Base-by-base conservation (phyloP, 1,140 invertebrate species). In the Drosophila nasuta region DNA sequence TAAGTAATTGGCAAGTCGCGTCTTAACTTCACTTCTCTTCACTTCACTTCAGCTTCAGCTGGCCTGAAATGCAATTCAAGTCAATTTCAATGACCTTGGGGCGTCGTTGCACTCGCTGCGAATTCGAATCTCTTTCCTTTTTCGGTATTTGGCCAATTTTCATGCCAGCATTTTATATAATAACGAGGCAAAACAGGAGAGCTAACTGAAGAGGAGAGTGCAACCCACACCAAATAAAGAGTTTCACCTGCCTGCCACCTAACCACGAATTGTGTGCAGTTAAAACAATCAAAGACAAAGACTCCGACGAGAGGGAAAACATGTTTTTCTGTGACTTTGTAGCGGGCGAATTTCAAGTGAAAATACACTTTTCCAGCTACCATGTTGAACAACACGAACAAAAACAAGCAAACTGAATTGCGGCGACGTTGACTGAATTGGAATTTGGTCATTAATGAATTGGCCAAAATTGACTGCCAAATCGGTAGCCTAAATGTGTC, bases 61-160 rank as follows among this genome's bases (percentile, higher is more conserved):
- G 65, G 20, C 41, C 30, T 7, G 30, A 74, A 49, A 38, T 38
- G 28, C 48, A 43, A 54, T 56, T 45, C 66, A 41, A 62, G 65
- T 56, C 72, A 66, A 90, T 90, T 81, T 81, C 85, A 89, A 89
- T 89, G 86, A 90, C 86, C 86, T 90, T 89, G 83, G 77, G 80
- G 79, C 79, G 76, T 54, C 75, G 73, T 54, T 87, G 75, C 72
- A 88, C 68, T 72, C 75, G 54, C 67, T 72, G 62, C 43, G 35
- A 43, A 49, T 58, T 38, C 35, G 35, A 38, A 38, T 38, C 35
- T 38, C 52, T 66, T 35, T 60, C 13, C 38, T 52, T 11, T 52
- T 11, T 13, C 56, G 41, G 41, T 43, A 33, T 64, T 63, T 48
- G 48, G 76, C 58, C 75, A 78, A 76, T 43, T 65, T 48, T 17